A percentile compares a stretch with the other conserved stretches of the same genome.
Evolutionary conservation across 2,113 vertebrate genomes (phyloP).

Genomic region (Alouatta palliata): DNA sequence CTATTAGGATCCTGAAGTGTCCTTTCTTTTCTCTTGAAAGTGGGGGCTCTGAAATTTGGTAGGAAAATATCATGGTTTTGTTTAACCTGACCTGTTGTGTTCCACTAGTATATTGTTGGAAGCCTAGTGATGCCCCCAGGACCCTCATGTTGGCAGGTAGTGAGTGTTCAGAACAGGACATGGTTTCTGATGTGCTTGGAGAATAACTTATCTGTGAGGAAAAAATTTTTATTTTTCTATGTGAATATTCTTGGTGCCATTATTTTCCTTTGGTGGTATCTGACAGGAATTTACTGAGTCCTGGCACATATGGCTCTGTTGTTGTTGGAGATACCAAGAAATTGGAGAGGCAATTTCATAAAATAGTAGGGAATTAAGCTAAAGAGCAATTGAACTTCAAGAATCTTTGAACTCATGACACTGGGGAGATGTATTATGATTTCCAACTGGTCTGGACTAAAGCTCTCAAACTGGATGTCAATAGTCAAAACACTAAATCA

Average conservation of each 20-base stretch:
- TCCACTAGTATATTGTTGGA: not conserved
- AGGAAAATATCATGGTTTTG: not conserved
- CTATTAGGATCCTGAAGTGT: not conserved
- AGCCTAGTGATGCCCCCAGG: not conserved
- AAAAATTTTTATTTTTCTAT: constrained; percentile 58
- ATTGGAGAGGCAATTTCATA: constrained; percentile 61
- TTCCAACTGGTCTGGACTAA: constrained; percentile 37
- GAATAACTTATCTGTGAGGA: not conserved
- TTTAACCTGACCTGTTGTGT: not conserved
- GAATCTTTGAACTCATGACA: constrained; percentile 30
- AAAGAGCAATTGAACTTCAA: constrained; percentile 34
- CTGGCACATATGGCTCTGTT: constrained; percentile 63
- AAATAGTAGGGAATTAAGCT: constrained; percentile 41
- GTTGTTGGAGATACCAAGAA: constrained; percentile 68
- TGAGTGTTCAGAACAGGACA: not conserved
- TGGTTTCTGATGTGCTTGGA: constrained; percentile 54
- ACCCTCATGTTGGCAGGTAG: not conserved
- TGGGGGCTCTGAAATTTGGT: not conserved
- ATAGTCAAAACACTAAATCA: constrained; percentile 49
- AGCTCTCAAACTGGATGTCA: constrained; percentile 24
- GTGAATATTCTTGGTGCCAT: constrained; percentile 48
- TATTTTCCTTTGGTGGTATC: constrained; percentile 72
- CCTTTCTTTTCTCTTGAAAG: not conserved
- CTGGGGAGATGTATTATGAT: not conserved
- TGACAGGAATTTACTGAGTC: constrained; percentile 61